Base-by-base conservation (phyloP, 1,140 invertebrate species). In the Episyrphus balteatus region DNA sequence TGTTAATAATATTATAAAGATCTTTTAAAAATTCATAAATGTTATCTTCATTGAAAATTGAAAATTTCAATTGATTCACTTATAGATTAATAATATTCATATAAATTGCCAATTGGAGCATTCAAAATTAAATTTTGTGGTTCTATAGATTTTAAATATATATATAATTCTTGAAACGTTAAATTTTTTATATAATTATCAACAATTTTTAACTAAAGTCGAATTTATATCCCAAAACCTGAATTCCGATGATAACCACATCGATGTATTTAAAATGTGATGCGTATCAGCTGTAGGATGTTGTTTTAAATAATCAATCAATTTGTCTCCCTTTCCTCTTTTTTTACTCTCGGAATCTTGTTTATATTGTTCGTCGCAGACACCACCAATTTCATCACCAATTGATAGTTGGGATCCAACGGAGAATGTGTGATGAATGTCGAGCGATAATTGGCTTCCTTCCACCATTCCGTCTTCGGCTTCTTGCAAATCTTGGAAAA, bases 351-450 rank as follows among this genome's bases (percentile, higher is more conserved):
- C n/a, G n/a, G n/a, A n/a, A n/a, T n/a, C n/a, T n/a, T n/a, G n/a
- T 44, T 44, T 14, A 15, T 3, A 33, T 44, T 36, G 14, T 40
- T 40, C 38, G 13, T 18, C 14, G 17, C 38, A 13, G 13, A 13
- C 38, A 13, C 0, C 43, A 42, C 36, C 9, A 49, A 9, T 39
- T 49, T 49, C 47, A 44, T 43, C 11, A 49, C 34, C 17, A 44
- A 10, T 10, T 44, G 42, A 44, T 49, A n/a, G 39, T 39, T 38
- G 3, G 33, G 47, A 39, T n/a, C n/a, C n/a, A n/a, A n/a, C n/a
- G n/a, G n/a, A n/a, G n/a, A n/a, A n/a, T n/a, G n/a, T n/a, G n/a
- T 49, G n/a, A n/a, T n/a, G n/a, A n/a, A n/a, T n/a, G n/a, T n/a
- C n/a, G 21, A n/a, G 14, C 18, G 17, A 26, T 21, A 30, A 47